Conservation (phyloP, 2,113 vertebrate species). For the Cinclus cinclus region DNA sequence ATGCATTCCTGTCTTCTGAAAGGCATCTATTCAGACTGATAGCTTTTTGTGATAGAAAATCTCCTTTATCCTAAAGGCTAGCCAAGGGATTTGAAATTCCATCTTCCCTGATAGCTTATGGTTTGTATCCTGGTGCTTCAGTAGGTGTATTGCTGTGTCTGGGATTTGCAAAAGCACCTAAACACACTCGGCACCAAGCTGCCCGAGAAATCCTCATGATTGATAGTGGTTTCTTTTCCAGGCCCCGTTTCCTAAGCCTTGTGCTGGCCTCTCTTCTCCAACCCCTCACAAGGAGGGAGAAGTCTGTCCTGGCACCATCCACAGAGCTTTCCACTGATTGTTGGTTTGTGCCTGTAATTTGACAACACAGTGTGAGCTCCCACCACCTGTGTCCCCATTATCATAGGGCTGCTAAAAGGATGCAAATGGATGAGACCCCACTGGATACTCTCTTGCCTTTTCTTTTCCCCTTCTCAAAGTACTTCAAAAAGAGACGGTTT, state of each 20-base stretch:
- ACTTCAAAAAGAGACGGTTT: neutral
- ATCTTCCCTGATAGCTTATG: neutral
- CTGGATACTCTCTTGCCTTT: neutral
- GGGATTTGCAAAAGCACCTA: conserved; percentile 1
- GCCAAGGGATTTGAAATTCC: neutral
- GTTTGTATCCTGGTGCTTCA: neutral
- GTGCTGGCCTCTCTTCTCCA: neutral
- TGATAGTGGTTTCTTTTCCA: neutral
- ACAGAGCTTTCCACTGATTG: neutral
- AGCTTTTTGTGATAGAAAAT: neutral
- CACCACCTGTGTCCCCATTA: rapidly evolving
- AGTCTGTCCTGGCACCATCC: neutral
- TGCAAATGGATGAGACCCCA: neutral
- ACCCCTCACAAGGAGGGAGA: neutral
- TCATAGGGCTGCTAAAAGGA: rapidly evolving
- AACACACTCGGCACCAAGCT: rapidly evolving
- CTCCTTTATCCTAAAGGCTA: neutral
- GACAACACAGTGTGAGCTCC: rapidly evolving
- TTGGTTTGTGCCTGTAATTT: neutral
- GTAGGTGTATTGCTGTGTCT: neutral
- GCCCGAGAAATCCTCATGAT: neutral
- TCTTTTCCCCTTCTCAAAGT: neutral
- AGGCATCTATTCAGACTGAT: neutral
- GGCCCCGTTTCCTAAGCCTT: neutral
- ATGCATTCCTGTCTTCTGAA: neutral